Conservation (phyloP, 2,888 invertebrate genomes). For the Embidobia sp. region DNA sequence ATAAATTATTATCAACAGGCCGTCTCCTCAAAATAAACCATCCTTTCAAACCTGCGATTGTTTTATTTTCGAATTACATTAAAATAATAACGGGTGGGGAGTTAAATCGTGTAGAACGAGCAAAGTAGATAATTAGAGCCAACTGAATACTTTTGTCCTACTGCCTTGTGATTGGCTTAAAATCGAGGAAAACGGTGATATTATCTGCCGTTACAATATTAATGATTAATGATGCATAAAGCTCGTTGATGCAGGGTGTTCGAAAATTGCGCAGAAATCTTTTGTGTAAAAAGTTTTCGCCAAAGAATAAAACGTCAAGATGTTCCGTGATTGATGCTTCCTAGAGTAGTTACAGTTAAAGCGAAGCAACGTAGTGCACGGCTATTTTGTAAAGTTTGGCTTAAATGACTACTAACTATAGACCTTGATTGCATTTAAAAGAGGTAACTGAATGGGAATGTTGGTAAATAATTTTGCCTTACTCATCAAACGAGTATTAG, state of each 20-base stretch:
- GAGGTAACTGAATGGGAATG: constrained; percentile 7
- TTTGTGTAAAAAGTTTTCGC: constrained; percentile 14
- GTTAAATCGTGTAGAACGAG: constrained; percentile 30
- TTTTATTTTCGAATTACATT: constrained; percentile 7
- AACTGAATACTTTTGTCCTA: constrained; percentile 26
- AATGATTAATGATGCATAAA: constrained; percentile 53
- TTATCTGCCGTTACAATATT: constrained; percentile 23
- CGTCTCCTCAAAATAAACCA: not conserved
- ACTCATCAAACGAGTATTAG: constrained; percentile 23
- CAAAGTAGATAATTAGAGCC: constrained; percentile 16
- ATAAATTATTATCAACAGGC: not conserved
- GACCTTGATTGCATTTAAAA: constrained; percentile 35
- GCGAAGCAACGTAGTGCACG: not conserved
- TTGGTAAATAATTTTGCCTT: constrained; percentile 1
- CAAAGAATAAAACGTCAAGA: constrained; percentile 40
- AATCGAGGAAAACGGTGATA: constrained; percentile 30
- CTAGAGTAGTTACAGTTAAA: constrained; percentile 24
- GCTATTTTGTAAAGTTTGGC: constrained; percentile 22
- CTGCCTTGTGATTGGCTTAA: constrained; percentile 17
- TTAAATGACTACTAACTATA: constrained; percentile 11
- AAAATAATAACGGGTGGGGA: constrained; percentile 25
- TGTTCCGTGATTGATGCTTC: constrained; percentile 46
- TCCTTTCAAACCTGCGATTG: not conserved
- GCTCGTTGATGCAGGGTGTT: constrained; percentile 9
- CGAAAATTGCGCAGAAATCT: constrained; percentile 31